Conservation (phyloP, 2,113 vertebrate genomes). For the Toxostoma redivivum region DNA sequence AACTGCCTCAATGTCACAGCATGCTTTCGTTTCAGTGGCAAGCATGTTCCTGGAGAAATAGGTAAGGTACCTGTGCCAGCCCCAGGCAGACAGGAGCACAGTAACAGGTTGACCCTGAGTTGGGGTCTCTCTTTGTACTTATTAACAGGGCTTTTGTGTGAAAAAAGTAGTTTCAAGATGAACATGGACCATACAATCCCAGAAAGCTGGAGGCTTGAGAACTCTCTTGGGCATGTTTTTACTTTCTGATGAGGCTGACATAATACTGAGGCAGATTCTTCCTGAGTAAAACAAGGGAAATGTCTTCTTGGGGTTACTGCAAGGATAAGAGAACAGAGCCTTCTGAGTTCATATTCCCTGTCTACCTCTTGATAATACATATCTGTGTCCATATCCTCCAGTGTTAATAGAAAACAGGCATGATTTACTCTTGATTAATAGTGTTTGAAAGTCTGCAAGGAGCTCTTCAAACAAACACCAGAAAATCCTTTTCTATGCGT, state of each 20-base stretch:
- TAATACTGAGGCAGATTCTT: neutral
- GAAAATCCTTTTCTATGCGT: neutral
- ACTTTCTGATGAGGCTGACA: neutral
- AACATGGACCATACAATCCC: neutral
- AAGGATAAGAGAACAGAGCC: neutral
- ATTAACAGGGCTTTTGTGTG: neutral
- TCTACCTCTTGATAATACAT: neutral
- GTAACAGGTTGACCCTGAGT: neutral
- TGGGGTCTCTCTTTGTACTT: neutral
- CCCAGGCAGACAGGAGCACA: no score
- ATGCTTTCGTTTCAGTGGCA: constrained; percentile 88
- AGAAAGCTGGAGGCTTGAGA: neutral
- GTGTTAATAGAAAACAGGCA: neutral
- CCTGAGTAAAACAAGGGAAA: neutral
- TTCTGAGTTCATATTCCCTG: neutral
- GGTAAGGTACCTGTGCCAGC: constrained; percentile 72
- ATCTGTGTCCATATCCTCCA: neutral
- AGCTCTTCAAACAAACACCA: neutral
- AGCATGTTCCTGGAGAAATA: constrained; percentile 87
- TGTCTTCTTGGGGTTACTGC: neutral
- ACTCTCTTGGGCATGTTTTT: neutral
- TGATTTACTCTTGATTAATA: neutral
- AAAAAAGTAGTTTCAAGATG: neutral
- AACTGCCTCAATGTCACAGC: constrained; percentile 88
- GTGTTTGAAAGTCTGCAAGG: neutral